Evolutionary conservation across 2,888 invertebrate genomes (phyloP).

Genomic region (Artemia sp.): DNA sequence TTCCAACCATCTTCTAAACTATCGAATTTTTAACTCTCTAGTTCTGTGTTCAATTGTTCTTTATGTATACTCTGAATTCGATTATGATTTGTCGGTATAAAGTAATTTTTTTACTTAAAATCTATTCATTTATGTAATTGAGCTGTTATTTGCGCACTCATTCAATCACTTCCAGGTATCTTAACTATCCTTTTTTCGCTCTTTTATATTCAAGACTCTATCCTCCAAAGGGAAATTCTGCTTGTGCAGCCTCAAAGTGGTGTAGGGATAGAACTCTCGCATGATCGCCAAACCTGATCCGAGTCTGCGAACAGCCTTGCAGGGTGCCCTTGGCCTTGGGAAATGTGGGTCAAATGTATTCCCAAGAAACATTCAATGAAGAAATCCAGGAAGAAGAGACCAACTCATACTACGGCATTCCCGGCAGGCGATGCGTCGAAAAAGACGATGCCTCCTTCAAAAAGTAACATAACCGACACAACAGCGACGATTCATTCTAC

Average conservation of each 20-base stretch:
- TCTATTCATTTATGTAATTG: too few species aligned
- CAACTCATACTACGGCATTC: constrained; percentile 13
- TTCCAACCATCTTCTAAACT: too few species aligned
- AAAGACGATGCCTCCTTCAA: neutral
- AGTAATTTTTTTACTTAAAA: too few species aligned
- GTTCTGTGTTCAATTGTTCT: too few species aligned
- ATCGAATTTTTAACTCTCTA: too few species aligned
- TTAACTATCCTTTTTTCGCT: too few species aligned
- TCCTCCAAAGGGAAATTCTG: constrained; percentile 10
- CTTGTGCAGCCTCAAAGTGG: constrained; percentile 13
- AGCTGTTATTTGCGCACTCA: too few species aligned
- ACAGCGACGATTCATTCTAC: too few species aligned
- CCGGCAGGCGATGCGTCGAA: neutral
- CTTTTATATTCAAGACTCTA: neutral
- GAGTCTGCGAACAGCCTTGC: constrained; percentile 1
- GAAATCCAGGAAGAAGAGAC: neutral
- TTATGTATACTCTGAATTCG: too few species aligned
- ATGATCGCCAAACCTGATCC: neutral
- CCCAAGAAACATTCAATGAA: neutral
- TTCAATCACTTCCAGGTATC: too few species aligned
- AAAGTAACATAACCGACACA: too few species aligned
- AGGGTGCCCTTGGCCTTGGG: neutral
- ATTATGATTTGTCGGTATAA: too few species aligned
- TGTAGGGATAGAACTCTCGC: neutral
- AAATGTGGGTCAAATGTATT: neutral